Evolutionary conservation across 2,113 vertebrate species (phyloP).

Genomic region (Sarotherodon lohbergeri): DNA sequence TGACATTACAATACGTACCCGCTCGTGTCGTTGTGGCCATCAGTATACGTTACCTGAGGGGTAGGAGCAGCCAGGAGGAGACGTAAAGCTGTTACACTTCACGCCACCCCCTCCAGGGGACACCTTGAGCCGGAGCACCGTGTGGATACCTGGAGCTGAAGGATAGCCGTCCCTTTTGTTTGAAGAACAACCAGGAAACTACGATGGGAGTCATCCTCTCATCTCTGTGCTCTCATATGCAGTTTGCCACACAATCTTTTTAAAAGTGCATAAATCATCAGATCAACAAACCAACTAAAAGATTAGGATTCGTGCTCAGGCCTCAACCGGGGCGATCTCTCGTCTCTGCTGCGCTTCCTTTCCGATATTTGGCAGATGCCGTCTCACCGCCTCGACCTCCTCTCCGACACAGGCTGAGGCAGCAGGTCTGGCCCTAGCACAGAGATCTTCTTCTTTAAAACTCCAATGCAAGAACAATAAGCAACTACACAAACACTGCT

Average conservation of each 20-base stretch:
- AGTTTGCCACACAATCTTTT: slow-evolving; percentile 5
- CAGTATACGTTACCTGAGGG: slow-evolving; percentile 40
- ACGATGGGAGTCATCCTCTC: slow-evolving; percentile 1
- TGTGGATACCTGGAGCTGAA: neutral
- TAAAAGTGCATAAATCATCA: slow-evolving; percentile 15
- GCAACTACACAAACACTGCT: slow-evolving; percentile 29
- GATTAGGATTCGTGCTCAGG: slow-evolving; percentile 1
- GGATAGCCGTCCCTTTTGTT: neutral
- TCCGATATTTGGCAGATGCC: slow-evolving; percentile 19
- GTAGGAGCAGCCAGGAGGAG: neutral
- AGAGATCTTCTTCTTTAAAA: slow-evolving; percentile 23
- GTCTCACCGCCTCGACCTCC: neutral
- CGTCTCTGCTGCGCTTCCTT: slow-evolving; percentile 21
- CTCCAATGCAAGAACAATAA: slow-evolving; percentile 24
- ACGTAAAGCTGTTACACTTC: neutral
- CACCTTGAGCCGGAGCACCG: neutral
- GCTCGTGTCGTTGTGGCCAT: neutral
- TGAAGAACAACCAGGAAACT: neutral
- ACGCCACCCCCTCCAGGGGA: neutral
- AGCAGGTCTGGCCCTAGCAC: slow-evolving; percentile 29
- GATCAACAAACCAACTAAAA: slow-evolving; percentile 6
- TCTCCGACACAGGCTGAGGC: slow-evolving; percentile 4
- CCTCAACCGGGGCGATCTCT: neutral
- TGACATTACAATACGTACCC: slow-evolving; percentile 34
- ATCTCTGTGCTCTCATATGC: slow-evolving; percentile 10